Conservation (phyloP, 2,888 invertebrate genomes). For the Dyspetes luteomarginatus region DNA sequence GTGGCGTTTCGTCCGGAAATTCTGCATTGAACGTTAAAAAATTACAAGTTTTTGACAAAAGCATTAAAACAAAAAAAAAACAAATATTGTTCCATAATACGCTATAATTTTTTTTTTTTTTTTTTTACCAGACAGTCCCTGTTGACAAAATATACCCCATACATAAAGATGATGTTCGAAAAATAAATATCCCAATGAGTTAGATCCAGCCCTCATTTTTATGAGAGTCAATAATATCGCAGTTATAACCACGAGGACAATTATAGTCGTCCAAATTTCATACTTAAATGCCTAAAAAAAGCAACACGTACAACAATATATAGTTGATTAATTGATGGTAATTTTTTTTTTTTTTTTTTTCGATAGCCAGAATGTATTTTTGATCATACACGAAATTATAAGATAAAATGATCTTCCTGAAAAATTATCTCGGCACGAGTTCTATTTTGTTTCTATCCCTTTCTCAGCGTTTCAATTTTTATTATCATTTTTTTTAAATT, state of each 20-base stretch:
- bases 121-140: constrained; percentile 71
- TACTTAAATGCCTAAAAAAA: constrained; percentile 46
- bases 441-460: too few relatives aligned
- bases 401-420: too few relatives aligned
- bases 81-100: background rate
- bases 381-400: too few relatives aligned
- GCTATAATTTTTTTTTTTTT: background rate
- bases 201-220: constrained; percentile 21
- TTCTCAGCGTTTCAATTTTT: too few relatives aligned
- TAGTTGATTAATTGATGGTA: background rate
- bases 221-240: constrained; percentile 63
- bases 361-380: too few relatives aligned
- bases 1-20: constrained; percentile 70
- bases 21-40: constrained; percentile 66
- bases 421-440: too few relatives aligned
- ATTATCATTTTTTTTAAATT: background rate
- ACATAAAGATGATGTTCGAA: constrained; percentile 66
- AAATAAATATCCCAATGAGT: constrained; percentile 27
- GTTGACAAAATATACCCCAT: constrained; percentile 77
- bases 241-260: constrained; percentile 47
- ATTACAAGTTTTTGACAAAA: background rate
- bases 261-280: constrained; percentile 65
- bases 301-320: constrained; percentile 1
- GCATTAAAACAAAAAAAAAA: background rate
- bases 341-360: constrained; percentile 1